Conservation (phyloP, 2,888 invertebrate species). For the Nebria salina region DNA sequence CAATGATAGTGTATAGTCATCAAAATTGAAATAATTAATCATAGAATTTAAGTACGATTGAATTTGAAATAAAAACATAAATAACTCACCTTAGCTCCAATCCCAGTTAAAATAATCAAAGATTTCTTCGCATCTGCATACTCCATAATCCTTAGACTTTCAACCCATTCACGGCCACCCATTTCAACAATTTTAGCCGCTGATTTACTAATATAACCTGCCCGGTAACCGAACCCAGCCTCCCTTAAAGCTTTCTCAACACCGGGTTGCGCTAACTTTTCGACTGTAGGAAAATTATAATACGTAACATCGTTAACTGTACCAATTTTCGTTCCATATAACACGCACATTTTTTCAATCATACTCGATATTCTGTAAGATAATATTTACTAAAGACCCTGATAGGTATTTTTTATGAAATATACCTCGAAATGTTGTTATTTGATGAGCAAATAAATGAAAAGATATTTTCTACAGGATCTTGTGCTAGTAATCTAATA, state of each 20-base stretch:
- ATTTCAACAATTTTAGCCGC: slow-evolving; percentile 74
- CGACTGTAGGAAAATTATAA: slow-evolving; percentile 84
- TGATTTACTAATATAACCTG: slow-evolving; percentile 83
- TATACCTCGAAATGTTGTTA: slow-evolving; percentile 86
- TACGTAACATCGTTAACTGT: slow-evolving; percentile 71
- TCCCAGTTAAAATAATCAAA: slow-evolving; percentile 83
- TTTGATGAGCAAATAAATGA: slow-evolving; percentile 98
- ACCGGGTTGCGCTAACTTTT: slow-evolving; percentile 67
- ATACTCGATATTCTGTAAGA: slow-evolving; percentile 82
- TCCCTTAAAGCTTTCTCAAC: slow-evolving; percentile 78
- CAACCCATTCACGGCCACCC: slow-evolving; percentile 80
- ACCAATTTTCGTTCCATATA: slow-evolving; percentile 83
- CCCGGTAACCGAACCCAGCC: slow-evolving; percentile 87
- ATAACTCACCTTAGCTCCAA: slow-evolving; percentile 86
- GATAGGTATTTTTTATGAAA: slow-evolving; percentile 9
- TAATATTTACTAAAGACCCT: not conserved
- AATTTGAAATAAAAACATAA: too few species aligned
- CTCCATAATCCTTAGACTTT: slow-evolving; percentile 70
- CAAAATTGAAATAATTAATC: too few species aligned
- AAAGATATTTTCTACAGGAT: slow-evolving; percentile 92
- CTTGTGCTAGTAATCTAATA: slow-evolving; percentile 90
- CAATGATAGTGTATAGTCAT: too few species aligned
- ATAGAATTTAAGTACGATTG: too few species aligned
- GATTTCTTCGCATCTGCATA: slow-evolving; percentile 79
- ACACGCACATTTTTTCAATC: slow-evolving; percentile 86